Evolutionary conservation across 1,140 invertebrate species (phyloP), one percentile per base, ranked within the genome.

Genomic region (Conus betulinus): DNA sequence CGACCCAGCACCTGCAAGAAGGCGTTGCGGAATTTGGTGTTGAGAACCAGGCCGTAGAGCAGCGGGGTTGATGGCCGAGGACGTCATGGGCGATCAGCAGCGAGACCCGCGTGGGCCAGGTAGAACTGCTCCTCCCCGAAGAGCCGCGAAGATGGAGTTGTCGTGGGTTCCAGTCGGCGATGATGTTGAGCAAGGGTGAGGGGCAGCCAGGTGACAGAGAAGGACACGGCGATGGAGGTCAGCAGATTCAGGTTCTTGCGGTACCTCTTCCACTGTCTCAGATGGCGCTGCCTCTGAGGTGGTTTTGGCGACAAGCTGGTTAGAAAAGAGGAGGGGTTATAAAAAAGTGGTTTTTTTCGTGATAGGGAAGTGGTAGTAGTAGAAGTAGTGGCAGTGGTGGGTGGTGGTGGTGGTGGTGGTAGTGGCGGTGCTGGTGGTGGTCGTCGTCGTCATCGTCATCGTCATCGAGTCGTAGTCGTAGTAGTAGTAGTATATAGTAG

Each of bases 21-120:
- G n/a, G 83, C 90, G 27, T 88, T 84, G 86, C 91, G 85, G 88
- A 95, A 94, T 86, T 93, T 93, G n/a, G 85, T 76, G 60, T 93
- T 93, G n/a, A n/a, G 51, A 92, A 93, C 93, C 93, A 93, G n/a
- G 3, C 93, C 93, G 78, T 93, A 93, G 23, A 93, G 88, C 13
- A 93, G 83, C 57, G 57, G 20, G n/a, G 93, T 93, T 93, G 25
- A 91, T 74, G 85, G 86, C 90, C 7, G 91, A 95, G 0, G 96
- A 96, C 23, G 95, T 95, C 96, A 96, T 96, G 13, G n/a, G 96
- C 96, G 25, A 96, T 92, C 1, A 96, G 92, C 89, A 96, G 96
- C 88, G 96, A 96, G 11, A 96, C 91, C n/a, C 10, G 96, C 96
- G 90, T 96, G 96, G 3, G 95, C 93, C 27, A 95, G 92, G 91